phyloP scores from a whole-genome alignment of 2,113 vertebrate genomes.

The Brienomyrus brachyistius region DNA sequence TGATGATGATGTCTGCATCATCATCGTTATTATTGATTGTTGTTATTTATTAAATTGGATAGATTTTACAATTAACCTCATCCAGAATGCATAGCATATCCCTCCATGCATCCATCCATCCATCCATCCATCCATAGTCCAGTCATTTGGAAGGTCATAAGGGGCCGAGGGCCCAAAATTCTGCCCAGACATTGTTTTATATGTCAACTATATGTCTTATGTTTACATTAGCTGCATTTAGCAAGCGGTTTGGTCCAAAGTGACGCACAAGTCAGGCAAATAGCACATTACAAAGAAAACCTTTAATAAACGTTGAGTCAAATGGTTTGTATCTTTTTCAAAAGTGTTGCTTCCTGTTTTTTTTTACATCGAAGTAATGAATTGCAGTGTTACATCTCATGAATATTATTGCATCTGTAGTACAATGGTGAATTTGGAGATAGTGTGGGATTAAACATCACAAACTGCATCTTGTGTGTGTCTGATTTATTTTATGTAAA shows the following conservation, averaged over 20 bases:
- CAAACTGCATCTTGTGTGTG: background rate
- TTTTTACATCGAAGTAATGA: background rate
- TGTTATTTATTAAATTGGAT: background rate
- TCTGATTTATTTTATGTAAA: background rate
- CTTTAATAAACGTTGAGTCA: background rate
- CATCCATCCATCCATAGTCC: background rate
- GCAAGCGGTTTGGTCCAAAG: background rate
- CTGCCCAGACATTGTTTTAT: background rate
- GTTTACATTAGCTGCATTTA: background rate
- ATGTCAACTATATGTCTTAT: background rate
- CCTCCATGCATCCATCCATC: background rate
- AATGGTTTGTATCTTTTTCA: background rate
- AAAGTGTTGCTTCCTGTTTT: background rate
- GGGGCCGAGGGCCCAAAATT: background rate
- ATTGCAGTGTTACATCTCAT: background rate
- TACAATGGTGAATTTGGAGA: background rate
- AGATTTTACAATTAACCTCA: background rate
- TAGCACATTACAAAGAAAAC: background rate
- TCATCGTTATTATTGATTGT: background rate
- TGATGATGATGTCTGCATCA: background rate
- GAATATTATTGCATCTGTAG: background rate
- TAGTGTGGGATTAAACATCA: background rate
- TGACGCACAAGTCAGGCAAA: background rate
- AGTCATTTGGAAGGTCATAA: background rate
- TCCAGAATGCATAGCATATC: background rate